Percentiles rank a stretch among this genome's conserved stretches.
phyloP scores from a whole-genome alignment of 2,797 vertebrate genomes.

The Botia kubotai region DNA sequence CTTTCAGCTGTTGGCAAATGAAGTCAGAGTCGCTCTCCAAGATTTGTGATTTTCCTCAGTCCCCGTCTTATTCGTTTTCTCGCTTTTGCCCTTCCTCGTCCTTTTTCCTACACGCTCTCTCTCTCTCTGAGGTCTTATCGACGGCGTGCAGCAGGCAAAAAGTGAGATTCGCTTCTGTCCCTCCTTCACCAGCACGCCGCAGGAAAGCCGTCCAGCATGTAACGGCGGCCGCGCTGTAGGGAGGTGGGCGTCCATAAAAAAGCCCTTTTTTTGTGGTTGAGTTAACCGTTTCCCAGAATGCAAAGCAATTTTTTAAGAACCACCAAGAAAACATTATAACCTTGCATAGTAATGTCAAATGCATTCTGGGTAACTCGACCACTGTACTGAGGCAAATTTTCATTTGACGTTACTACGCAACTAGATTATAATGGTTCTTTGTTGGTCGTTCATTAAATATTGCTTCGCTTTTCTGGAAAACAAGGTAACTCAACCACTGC shows the following conservation, averaged over 20 bases:
- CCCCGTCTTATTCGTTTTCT: constrained; percentile 24
- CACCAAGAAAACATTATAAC: neutral
- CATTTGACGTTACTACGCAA: neutral
- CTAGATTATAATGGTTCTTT: neutral
- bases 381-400: neutral
- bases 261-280: constrained; percentile 6
- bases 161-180: constrained; percentile 40
- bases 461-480: neutral
- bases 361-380: neutral
- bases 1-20: constrained; percentile 56
- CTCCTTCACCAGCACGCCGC: constrained; percentile 11
- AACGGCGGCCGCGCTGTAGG: constrained; percentile 27
- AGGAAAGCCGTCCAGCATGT: constrained; percentile 28
- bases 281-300: constrained; percentile 27
- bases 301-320: constrained; percentile 4
- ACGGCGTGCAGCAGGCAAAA: constrained; percentile 55
- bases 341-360: neutral
- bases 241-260: constrained; percentile 42
- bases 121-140: constrained; percentile 52
- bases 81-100: constrained; percentile 12
- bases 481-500: neutral
- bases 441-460: neutral
- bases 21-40: constrained; percentile 53
- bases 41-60: constrained; percentile 52
- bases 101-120: constrained; percentile 31